Conservation (phyloP, 2,888 invertebrate genomes). For the Selenia dentaria region DNA sequence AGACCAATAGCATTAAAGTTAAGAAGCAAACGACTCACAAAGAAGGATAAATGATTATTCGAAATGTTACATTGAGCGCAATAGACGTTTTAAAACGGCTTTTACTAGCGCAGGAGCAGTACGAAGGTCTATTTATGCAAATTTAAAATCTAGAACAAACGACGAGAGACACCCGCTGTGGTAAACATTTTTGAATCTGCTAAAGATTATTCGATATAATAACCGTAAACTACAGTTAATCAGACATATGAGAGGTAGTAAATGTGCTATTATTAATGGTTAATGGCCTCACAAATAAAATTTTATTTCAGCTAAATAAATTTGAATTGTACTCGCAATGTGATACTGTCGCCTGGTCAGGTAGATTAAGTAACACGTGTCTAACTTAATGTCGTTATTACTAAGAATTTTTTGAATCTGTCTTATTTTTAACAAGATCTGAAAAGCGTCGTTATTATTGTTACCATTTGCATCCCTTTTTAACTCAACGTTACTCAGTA, state of each 20-base stretch:
- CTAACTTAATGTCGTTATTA: too few relatives aligned
- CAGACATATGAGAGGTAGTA: constrained; percentile 11
- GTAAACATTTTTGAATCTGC: constrained; percentile 30
- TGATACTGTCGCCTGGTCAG: too few relatives aligned
- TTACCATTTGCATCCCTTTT: too few relatives aligned
- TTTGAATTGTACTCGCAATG: too few relatives aligned
- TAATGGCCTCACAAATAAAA: too few relatives aligned
- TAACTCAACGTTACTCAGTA: too few relatives aligned
- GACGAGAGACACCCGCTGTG: constrained; percentile 36
- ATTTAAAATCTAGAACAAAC: constrained; percentile 42
- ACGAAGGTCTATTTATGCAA: constrained; percentile 36
- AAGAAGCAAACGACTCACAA: constrained; percentile 14
- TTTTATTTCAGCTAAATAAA: too few relatives aligned
- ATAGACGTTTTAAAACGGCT: constrained; percentile 17
- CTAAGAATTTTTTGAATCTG: too few relatives aligned
- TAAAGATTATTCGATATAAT: constrained; percentile 36
- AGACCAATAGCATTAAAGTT: constrained; percentile 19
- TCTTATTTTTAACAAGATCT: too few relatives aligned
- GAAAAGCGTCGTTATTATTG: too few relatives aligned
- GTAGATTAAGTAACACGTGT: too few relatives aligned
- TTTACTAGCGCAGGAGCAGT: constrained; percentile 19
- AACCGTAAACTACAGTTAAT: constrained; percentile 49
- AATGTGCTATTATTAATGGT: too few relatives aligned
- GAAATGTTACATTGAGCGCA: constrained; percentile 20
- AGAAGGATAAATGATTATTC: constrained; percentile 23